Evolutionary conservation across 1,140 invertebrate genomes (phyloP).

Genomic region (Nixonia krombeini): DNA sequence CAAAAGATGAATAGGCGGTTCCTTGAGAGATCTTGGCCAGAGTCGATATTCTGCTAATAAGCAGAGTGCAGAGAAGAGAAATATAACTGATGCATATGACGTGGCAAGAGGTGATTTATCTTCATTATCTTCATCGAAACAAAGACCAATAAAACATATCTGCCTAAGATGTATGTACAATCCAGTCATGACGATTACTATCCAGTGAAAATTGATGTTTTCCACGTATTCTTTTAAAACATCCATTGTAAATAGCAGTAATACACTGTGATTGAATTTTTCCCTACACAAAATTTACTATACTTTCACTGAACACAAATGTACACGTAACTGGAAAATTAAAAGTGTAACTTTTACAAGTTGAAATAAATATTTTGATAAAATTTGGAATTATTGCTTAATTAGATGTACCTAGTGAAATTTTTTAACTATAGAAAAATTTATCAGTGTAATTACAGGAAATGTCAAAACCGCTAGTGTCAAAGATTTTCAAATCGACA

Average conservation of each 20-base stretch:
- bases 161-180: conserved; percentile 65
- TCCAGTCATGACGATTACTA: conserved; percentile 60
- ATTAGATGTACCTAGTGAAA: too few species aligned
- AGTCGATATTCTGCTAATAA: conserved; percentile 65
- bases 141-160: conserved; percentile 67
- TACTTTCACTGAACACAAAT: too few species aligned
- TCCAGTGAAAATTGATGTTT: conserved; percentile 65
- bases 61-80: conserved; percentile 63
- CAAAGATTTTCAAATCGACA: background rate
- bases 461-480: background rate
- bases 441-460: background rate
- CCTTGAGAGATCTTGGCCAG: conserved; percentile 67
- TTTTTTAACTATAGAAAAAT: too few species aligned
- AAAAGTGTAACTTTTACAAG: too few species aligned
- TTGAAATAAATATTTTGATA: too few species aligned
- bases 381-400: too few species aligned
- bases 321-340: too few species aligned
- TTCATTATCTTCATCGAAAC: conserved; percentile 50
- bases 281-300: too few species aligned
- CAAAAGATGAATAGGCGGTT: conserved; percentile 64
- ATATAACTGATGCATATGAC: conserved; percentile 61
- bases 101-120: conserved; percentile 50
- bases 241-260: conserved; percentile 48
- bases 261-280: background rate
- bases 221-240: conserved; percentile 51